Base-by-base conservation (phyloP, 1,140 invertebrate genomes). In the Euwallacea similis region DNA sequence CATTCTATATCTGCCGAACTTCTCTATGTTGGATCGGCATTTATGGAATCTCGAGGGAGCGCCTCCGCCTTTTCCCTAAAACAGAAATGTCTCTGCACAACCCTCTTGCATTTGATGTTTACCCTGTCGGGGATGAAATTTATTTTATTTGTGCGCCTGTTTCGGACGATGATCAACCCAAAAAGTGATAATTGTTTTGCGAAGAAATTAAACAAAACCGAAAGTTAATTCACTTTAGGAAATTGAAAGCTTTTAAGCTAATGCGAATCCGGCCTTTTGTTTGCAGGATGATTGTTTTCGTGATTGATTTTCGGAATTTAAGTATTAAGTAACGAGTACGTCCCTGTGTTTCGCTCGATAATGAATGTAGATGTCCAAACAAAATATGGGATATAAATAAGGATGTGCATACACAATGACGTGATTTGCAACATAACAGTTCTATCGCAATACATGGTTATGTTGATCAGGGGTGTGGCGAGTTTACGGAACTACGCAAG, bases 1-100 rank as follows among this genome's bases (percentile, higher is more conserved):
- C 54, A n/a, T 56, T 56, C n/a, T 8, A 56, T 56, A 56, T 56
- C 54, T 56, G 16, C 54, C 54, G 54, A 56, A 56, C 54, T n/a
- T 56, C 54, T 56, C 54, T 33, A 33, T 56, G n/a, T 56, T 56
- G 15, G 54, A 56, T 56, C 54, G 54, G 54, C 54, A 56, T 56
- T 56, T 56, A 56, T 56, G 54, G 54, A 56, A 56, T 56, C 54
- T 7, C 54, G n/a, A 13, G 54, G 54, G 54, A 21, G 15, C 7
- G 11, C 54, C 54, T 56, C 16, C 11, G n/a, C 54, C 54, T 2
- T 56, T 56, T 56, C 54, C 8, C 10, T 2, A 56, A 56, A 21
- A 56, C 54, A 56, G 54, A 56, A 56, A 56, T 56, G 54, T 56
- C 54, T 56, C 54, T 16, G 15, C 16, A n/a, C 54, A 60, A 41